Evolutionary conservation across 2,888 invertebrate genomes (phyloP).

Genomic region (Pristionchus exspectatus): DNA sequence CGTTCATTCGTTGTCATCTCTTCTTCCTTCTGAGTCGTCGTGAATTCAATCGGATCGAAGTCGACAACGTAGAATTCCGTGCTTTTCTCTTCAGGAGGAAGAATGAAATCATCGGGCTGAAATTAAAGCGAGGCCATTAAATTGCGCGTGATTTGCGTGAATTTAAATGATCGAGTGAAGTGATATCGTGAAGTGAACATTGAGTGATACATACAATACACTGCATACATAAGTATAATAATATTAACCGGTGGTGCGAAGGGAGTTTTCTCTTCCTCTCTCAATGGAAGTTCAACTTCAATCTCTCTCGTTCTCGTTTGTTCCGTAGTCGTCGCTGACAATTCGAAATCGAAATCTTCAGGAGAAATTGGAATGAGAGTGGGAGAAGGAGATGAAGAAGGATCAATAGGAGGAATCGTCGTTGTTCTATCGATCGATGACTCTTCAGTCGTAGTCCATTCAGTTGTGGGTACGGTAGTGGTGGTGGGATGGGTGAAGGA

Average conservation of each 20-base stretch:
- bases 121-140: slow-evolving; percentile 15
- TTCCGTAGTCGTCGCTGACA: background rate
- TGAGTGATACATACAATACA: slow-evolving; percentile 9
- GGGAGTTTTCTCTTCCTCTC: slow-evolving; percentile 4
- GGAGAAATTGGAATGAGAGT: background rate
- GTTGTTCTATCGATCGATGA: background rate
- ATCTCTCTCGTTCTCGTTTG: background rate
- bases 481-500: background rate
- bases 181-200: slow-evolving; percentile 10
- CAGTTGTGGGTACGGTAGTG: background rate
- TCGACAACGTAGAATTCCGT: slow-evolving; percentile 34
- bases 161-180: slow-evolving; percentile 14
- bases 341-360: background rate
- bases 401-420: background rate
- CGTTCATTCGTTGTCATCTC: background rate
- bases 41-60: slow-evolving; percentile 29
- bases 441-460: background rate
- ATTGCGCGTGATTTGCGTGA: background rate
- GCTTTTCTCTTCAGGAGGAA: slow-evolving; percentile 24
- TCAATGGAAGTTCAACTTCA: background rate
- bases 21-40: background rate
- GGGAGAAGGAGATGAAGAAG: background rate
- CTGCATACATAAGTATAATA: background rate
- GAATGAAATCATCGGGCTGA: slow-evolving; percentile 47
- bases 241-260: slow-evolving; percentile 32